These are phyloP conservation scores for Microchirus variegatus DNA, from an alignment of 2,797 vertebrate genomes.

Conservation along the genomic window DNA sequence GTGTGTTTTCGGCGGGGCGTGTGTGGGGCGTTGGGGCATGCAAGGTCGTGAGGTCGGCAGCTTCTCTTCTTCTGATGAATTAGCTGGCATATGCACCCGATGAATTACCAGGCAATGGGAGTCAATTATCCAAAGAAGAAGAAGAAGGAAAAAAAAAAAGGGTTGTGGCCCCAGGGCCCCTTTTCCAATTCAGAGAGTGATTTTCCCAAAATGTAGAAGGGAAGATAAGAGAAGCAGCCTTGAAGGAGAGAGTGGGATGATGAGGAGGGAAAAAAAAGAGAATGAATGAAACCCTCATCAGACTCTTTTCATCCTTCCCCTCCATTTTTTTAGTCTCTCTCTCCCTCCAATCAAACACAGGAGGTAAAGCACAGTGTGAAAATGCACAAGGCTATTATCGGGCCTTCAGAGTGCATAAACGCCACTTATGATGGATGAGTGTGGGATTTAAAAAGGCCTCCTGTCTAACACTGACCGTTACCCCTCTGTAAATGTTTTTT, in stretches of 20 bases:
- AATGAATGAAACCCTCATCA: constrained; percentile 46
- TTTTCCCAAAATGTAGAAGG: constrained; percentile 79
- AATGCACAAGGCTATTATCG: constrained; percentile 87
- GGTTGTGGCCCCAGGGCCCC: constrained; percentile 87
- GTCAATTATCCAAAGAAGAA: constrained; percentile 95
- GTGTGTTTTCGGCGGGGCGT: constrained; percentile 18
- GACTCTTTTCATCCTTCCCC: constrained; percentile 38
- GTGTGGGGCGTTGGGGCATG: constrained; percentile 47
- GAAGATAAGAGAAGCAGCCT: constrained; percentile 67
- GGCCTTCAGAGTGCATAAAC: constrained; percentile 91
- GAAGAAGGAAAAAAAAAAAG: constrained; percentile 49
- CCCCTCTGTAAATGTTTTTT: constrained; percentile 45
- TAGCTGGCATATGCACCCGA: constrained; percentile 92
- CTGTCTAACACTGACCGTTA: constrained; percentile 68
- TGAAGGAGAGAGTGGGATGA: constrained; percentile 69
- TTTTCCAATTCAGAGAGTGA: constrained; percentile 94
- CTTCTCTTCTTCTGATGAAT: constrained; percentile 91
- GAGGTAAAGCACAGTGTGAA: constrained; percentile 74
- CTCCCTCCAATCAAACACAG: constrained; percentile 63
- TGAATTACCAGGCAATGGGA: constrained; percentile 97
- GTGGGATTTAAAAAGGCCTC: constrained; percentile 79
- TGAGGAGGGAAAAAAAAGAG: constrained; percentile 42
- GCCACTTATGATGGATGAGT: constrained; percentile 81
- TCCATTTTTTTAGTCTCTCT: constrained; percentile 33
- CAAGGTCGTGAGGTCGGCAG: constrained; percentile 79